Conservation (phyloP, 2,888 invertebrate species). For the Cordilura impudica region DNA sequence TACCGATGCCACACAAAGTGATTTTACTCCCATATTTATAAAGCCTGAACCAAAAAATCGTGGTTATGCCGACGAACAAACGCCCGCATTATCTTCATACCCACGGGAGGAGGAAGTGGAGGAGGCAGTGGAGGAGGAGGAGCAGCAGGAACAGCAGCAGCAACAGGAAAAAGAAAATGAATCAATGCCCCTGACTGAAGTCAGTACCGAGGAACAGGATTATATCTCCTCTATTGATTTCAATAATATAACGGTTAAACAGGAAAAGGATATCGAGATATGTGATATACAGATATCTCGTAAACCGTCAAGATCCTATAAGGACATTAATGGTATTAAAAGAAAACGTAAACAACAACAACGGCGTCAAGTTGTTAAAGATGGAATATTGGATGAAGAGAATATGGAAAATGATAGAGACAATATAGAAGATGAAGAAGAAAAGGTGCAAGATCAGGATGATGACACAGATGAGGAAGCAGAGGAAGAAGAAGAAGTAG, state of each 20-base stretch:
- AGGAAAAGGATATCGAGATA: constrained; percentile 73
- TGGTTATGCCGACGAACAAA: constrained; percentile 69
- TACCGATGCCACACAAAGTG: constrained; percentile 27
- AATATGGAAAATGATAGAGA: constrained; percentile 16
- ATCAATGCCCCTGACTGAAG: background rate
- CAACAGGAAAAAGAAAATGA: background rate
- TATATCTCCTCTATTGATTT: constrained; percentile 71
- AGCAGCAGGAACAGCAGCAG: background rate
- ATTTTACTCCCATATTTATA: constrained; percentile 62
- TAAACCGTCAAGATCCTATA: constrained; percentile 14
- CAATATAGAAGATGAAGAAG: background rate
- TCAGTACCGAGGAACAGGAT: constrained; percentile 65
- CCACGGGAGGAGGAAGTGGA: background rate
- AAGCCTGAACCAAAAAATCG: constrained; percentile 71
- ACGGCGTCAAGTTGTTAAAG: background rate
- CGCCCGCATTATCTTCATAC: background rate
- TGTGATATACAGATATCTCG: constrained; percentile 58
- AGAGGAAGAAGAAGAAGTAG: constrained; percentile 13
- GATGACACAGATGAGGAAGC: background rate
- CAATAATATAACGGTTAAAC: constrained; percentile 72
- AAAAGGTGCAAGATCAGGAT: constrained; percentile 23
- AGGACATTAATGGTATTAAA: constrained; percentile 49
- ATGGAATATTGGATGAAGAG: background rate
- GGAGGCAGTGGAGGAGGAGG: background rate
- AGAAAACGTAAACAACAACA: constrained; percentile 29